Base-by-base conservation (phyloP, 2,113 vertebrate genomes). In the Alosa alosa region DNA sequence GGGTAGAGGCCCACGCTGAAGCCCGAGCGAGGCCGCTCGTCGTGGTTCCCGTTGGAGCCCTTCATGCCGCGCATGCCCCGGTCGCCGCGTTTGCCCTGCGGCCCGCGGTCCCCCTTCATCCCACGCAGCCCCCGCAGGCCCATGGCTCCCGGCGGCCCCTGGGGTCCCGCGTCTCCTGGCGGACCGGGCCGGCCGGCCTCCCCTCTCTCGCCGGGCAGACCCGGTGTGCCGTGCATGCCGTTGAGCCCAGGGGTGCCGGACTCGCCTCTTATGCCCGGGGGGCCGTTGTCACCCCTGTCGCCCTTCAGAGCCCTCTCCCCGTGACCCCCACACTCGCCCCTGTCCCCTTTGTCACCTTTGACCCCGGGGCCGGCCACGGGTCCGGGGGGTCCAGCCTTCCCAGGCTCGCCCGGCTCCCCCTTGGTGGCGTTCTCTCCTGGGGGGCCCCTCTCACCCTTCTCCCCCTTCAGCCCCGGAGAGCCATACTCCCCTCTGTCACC, bases 1-100 rank as follows among this genome's bases (percentile, higher is more conserved):
- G 95, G 95, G 31, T 95, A 96, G n/a, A 99, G 93, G 15, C 96
- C 96, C 0, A 96, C 97, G 0, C 97, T 99, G 92, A 99, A 99
- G 0, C 96, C 98, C 0, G 98, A 97, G n/a, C 93, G 94, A 0
- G 89, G 91, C 1, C 86, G 83, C 6, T 83, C 89, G 6, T 88
- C 0, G 0, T 82, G 44, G 7, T 94, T 94, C 0, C 98, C 98
- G 1, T 93, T 94, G 0, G 95, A 91, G 0, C 98, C 98, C 88
- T 98, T 98, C 0, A 96, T 68, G 25, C 98, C 98, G 1, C 95
- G 95, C 3, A 96, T 91, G 0, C 96, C 96, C 1, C 94, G 85
- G 0, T 95, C 95, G 15, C 98, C 98, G 87, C 96, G 97, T 93
- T 95, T 97, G 13, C 97, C 98, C 0, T 94, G 92, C 7, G 94